phyloP scores from a whole-genome alignment of 1,140 invertebrate species.

The Spodoptera frugiperda region DNA sequence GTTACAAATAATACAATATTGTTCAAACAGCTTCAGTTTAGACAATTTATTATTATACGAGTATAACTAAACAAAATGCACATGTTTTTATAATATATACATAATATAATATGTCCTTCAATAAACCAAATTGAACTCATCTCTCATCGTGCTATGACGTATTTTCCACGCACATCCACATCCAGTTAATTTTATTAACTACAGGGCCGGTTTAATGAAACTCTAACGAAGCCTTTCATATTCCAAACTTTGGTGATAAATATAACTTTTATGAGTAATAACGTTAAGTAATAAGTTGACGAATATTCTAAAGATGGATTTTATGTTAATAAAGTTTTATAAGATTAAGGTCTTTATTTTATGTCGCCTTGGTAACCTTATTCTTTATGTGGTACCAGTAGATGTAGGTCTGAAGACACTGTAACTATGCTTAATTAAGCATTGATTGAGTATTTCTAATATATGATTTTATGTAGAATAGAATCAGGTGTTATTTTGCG shows the following conservation, averaged over 20 bases:
- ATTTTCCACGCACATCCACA: conserved; percentile 9
- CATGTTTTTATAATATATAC: neutral
- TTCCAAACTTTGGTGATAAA: conserved; percentile 27
- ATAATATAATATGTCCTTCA: neutral
- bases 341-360: neutral
- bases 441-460: too few species aligned
- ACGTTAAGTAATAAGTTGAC: conserved; percentile 31
- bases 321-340: neutral
- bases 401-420: too few species aligned
- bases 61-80: too few species aligned
- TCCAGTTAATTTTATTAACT: conserved; percentile 17
- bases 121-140: neutral
- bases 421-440: too few species aligned
- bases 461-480: too few species aligned
- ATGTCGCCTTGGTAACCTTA: neutral
- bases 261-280: conserved; percentile 28
- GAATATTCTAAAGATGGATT: conserved; percentile 8
- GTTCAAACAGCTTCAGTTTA: too few species aligned
- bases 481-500: too few species aligned
- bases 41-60: too few species aligned
- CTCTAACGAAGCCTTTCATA: conserved; percentile 26
- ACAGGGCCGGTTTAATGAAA: conserved; percentile 25
- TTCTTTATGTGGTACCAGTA: too few species aligned
- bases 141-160: conserved; percentile 2
- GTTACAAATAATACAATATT: too few species aligned